Percentiles rank a stretch among this genome's conserved stretches.
phyloP scores from a whole-genome alignment of 2,888 invertebrate genomes.

The Tenthredo notha region DNA sequence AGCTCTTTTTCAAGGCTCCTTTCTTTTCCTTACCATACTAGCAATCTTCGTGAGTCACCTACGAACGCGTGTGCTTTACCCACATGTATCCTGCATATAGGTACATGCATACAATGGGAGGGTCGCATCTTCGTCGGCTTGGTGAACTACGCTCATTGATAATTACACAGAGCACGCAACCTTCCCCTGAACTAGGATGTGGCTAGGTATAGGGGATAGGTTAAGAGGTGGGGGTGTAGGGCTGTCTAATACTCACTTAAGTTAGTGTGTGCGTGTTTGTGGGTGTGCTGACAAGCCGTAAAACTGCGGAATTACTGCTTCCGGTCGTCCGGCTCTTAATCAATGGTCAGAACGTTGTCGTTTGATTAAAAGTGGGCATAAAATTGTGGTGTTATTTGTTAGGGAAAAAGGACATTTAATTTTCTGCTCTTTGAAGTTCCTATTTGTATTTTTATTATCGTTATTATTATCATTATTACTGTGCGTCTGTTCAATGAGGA shows the following conservation, averaged over 20 bases:
- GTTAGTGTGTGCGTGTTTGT: conserved; percentile 37
- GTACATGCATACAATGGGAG: not conserved
- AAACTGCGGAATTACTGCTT: conserved; percentile 55
- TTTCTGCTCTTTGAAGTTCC: conserved; percentile 22
- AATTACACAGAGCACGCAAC: conserved; percentile 61
- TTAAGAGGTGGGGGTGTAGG: conserved; percentile 13
- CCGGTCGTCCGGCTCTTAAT: conserved; percentile 51
- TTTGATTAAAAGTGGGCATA: conserved; percentile 53
- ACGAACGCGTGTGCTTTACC: not conserved
- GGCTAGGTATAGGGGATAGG: conserved; percentile 5
- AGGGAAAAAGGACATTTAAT: conserved; percentile 36
- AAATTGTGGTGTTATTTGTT: conserved; percentile 19
- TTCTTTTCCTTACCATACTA: not conserved
- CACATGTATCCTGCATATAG: not conserved
- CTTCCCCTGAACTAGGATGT: conserved; percentile 27
- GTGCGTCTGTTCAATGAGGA: not conserved
- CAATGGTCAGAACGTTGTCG: conserved; percentile 50
- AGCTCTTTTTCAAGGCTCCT: not conserved
- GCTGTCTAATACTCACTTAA: conserved; percentile 15
- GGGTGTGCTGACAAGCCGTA: conserved; percentile 53
- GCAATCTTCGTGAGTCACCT: conserved; percentile 41
- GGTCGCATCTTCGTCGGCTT: conserved; percentile 40
- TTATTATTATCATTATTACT: not conserved
- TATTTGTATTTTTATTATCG: not conserved
- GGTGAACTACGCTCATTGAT: conserved; percentile 59